Evolutionary conservation across 2,888 invertebrate genomes (phyloP).

Genomic region (Parnassius smintheus): DNA sequence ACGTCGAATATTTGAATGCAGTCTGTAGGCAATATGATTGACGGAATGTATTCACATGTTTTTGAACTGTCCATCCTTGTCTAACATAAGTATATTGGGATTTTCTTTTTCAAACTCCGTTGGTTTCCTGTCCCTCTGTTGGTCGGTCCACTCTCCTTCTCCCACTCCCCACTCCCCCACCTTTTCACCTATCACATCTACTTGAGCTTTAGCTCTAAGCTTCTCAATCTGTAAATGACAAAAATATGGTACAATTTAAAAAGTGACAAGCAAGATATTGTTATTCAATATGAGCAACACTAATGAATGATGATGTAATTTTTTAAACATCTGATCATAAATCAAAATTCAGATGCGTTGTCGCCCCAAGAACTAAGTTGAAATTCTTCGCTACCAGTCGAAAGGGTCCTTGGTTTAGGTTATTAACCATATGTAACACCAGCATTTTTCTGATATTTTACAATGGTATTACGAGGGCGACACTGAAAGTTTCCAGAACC

Average conservation of each 20-base stretch:
- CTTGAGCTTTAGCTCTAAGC: conserved; percentile 83
- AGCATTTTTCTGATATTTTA: no score
- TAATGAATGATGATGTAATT: no score
- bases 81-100: conserved; percentile 88
- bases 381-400: no score
- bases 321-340: no score
- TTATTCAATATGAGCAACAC: no score
- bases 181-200: conserved; percentile 87
- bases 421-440: no score
- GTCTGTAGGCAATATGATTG: background rate
- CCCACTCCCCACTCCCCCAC: conserved; percentile 87
- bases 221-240: conserved; percentile 83
- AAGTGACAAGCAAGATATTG: no score
- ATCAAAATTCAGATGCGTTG: no score
- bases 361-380: no score
- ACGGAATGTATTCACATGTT: conserved; percentile 81
- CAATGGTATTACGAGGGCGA: no score
- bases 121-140: conserved; percentile 85
- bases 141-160: conserved; percentile 87
- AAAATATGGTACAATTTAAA: background rate
- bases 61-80: conserved; percentile 87
- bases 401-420: no score
- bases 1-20: background rate
- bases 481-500: no score
- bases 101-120: conserved; percentile 90